Evolutionary conservation across 2,888 invertebrate species (phyloP), one percentile per base, ranked within the genome.

Genomic region (Oscheius sp.): DNA sequence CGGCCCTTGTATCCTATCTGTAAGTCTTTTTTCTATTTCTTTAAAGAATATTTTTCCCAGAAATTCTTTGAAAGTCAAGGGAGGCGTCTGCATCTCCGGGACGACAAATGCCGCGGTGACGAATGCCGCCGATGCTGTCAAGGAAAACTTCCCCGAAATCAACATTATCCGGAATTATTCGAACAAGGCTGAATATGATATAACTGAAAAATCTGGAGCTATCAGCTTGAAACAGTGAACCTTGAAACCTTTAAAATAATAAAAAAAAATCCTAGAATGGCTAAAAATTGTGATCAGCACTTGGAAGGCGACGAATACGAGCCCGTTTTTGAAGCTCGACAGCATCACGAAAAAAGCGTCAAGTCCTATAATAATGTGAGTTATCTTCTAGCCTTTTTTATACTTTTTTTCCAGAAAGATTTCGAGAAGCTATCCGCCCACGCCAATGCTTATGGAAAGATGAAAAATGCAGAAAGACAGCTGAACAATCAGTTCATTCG

Each of bases 71-170:
- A 58, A 58, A n/a, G 21, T 23, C 5, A 55, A 25, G 16, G 43
- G 56, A 35, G 69, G 69, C 27, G 18, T 69, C 12, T 35, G 41
- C 23, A 53, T 69, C 1, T 41, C 53, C 16, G 35, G 41, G 35
- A 53, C 69, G 9, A 69, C 69, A 1, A 69, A 69, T 21, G 69
- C 55, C 5, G 69, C 69, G 16, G 69, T 69, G 21, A 69, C 29
- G 21, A 69, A 69, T 18, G 69, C 55, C 12, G 53, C 43, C 21
- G 69, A 69, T 18, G 29, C 53, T 12, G 55, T 69, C 2, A 53
- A 69, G 23, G 35, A 18, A 16, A 52, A 41, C 43, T 56, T 69
- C n/a, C 25, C 55, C 2, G 23, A 53, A 1, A 53, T 69, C 23
- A 35, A 56, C n/a, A 55, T 69, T 3, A 6, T 53, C 12, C 69